Conservation (phyloP, 1,140 invertebrate genomes). For the Plodia interpunctella region DNA sequence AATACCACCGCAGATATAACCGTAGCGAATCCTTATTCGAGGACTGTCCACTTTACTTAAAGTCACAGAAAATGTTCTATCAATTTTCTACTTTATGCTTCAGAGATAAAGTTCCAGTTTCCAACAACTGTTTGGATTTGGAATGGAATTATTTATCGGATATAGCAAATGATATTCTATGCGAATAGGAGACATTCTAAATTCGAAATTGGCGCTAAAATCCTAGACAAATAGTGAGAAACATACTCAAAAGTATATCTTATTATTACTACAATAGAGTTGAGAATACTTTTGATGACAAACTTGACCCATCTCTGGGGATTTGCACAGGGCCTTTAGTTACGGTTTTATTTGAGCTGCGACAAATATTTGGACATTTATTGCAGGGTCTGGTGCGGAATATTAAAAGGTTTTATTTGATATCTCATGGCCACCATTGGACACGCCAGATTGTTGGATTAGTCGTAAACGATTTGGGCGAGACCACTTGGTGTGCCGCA, state of each 20-base stretch:
- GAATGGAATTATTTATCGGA: slow-evolving; percentile 13
- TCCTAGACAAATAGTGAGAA: not conserved
- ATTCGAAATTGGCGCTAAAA: slow-evolving; percentile 9
- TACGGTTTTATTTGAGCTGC: slow-evolving; percentile 69
- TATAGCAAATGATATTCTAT: slow-evolving; percentile 16
- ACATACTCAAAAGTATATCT: not conserved
- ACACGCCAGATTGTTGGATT: slow-evolving; percentile 44
- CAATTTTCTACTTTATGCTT: slow-evolving; percentile 14
- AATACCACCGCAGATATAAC: slow-evolving; percentile 71
- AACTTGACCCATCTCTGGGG: slow-evolving; percentile 59
- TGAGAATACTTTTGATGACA: not conserved
- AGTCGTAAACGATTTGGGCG: slow-evolving; percentile 36
- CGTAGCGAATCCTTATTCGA: slow-evolving; percentile 60
- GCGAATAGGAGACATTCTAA: slow-evolving; percentile 15
- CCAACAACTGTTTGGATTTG: not conserved
- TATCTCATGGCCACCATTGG: slow-evolving; percentile 43
- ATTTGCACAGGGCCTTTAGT: slow-evolving; percentile 56
- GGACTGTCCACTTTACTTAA: slow-evolving; percentile 40
- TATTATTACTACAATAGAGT: not conserved
- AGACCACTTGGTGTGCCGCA: not conserved
- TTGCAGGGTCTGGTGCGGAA: slow-evolving; percentile 62
- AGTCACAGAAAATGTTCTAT: not conserved
- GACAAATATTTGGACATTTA: slow-evolving; percentile 76
- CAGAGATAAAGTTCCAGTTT: slow-evolving; percentile 19
- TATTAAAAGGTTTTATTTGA: slow-evolving; percentile 67